These are phyloP conservation scores for Megatriorchis doriae DNA, from an alignment of 2,113 vertebrate species.

Conservation along the genomic window DNA sequence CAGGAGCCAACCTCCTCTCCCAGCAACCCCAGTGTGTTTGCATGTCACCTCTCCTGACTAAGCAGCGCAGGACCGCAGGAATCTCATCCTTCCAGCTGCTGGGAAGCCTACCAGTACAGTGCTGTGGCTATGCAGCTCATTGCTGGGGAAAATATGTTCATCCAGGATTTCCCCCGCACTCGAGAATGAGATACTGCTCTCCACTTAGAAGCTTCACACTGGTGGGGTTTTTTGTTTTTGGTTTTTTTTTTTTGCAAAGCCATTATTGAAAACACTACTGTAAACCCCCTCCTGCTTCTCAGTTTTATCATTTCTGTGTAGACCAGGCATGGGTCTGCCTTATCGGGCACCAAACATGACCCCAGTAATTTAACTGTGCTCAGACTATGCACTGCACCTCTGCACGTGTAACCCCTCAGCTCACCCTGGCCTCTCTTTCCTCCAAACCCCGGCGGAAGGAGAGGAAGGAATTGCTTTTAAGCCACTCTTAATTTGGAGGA, in stretches of 20 bases:
- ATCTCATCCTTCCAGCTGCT: neutral
- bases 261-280: fast-evolving
- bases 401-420: fast-evolving
- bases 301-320: neutral
- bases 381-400: fast-evolving
- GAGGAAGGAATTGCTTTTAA: neutral
- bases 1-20: fast-evolving
- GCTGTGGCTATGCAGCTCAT: neutral
- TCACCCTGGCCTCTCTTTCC: neutral
- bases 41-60: neutral
- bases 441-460: neutral
- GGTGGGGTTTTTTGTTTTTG: no score
- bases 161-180: neutral
- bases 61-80: neutral
- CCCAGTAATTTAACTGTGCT: fast-evolving
- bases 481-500: neutral
- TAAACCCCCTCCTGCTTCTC: neutral
- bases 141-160: fast-evolving
- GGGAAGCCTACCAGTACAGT: fast-evolving
- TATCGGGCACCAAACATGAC: neutral
- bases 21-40: neutral
- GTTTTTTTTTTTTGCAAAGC: neutral
- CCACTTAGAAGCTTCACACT: fast-evolving
- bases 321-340: neutral
- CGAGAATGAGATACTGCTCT: neutral